Evolutionary conservation across 1,140 invertebrate genomes (phyloP).

Genomic region (Zelostemma sp.): DNA sequence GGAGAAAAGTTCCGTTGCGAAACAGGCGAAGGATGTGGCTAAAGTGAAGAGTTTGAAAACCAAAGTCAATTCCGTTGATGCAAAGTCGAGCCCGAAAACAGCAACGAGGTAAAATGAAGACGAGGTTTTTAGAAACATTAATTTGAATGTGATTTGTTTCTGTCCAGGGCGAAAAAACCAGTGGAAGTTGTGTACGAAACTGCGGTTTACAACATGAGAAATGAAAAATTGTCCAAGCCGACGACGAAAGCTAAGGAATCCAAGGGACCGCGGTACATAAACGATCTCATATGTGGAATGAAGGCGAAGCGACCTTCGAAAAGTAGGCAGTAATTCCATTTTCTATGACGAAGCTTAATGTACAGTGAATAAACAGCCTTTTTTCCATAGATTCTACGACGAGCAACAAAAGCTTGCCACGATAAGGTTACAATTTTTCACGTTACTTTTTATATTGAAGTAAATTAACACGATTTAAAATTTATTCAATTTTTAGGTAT

Average conservation of each 20-base stretch:
- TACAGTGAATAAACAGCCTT: constrained; percentile 1
- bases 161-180: constrained; percentile 52
- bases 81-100: not conserved
- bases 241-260: constrained; percentile 35
- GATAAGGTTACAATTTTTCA: constrained; percentile 21
- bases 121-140: not conserved
- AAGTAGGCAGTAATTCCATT: constrained; percentile 31
- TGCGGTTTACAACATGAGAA: constrained; percentile 61
- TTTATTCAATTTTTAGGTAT: not conserved
- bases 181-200: constrained; percentile 60
- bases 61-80: not conserved
- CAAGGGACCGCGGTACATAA: constrained; percentile 51
- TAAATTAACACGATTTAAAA: not conserved
- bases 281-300: constrained; percentile 57
- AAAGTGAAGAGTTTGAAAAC: not conserved
- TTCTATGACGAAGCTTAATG: constrained; percentile 2
- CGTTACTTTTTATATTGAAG: constrained; percentile 22
- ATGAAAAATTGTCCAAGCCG: constrained; percentile 56
- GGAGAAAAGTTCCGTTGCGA: not conserved
- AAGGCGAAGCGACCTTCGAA: constrained; percentile 48
- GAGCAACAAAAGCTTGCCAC: constrained; percentile 6
- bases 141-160: constrained; percentile 11
- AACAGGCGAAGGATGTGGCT: not conserved
- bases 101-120: constrained; percentile 6
- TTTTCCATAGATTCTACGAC: constrained; percentile 27